A percentile compares a stretch with the other conserved stretches of the same genome.
Conservation (phyloP, 2,797 vertebrate genomes). For the Kryptopterus vitreolus region DNA sequence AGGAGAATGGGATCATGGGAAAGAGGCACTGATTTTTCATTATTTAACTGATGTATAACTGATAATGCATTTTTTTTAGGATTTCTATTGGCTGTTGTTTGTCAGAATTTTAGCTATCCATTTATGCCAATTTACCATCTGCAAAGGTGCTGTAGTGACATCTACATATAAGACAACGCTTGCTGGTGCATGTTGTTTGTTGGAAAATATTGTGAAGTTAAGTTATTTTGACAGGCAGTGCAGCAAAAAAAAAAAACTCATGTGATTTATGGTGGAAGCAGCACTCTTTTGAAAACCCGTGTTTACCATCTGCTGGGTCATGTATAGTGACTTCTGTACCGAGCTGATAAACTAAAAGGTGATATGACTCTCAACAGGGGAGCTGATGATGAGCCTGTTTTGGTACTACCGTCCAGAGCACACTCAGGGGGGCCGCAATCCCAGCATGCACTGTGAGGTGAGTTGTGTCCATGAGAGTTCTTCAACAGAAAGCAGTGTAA, state of each 20-base stretch:
- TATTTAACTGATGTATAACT: background rate
- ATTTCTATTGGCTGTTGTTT: background rate
- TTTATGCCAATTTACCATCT: background rate
- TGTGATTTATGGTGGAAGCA: constrained; percentile 3
- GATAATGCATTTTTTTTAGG: background rate
- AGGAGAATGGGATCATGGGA: constrained; percentile 7
- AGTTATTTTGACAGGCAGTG: background rate
- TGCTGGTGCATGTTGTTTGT: background rate
- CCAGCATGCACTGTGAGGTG: constrained; percentile 93
- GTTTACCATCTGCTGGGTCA: background rate
- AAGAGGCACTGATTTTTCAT: background rate
- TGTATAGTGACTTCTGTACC: constrained; percentile 11
- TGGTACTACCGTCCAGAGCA: constrained; percentile 99
- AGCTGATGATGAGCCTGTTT: constrained; percentile 99
- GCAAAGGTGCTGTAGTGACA: background rate
- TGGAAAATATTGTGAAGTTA: background rate
- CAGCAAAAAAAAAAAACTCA: background rate
- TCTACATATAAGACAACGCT: background rate
- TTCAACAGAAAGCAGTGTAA: constrained; percentile 44
- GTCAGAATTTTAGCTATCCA: background rate
- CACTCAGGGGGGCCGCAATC: constrained; percentile 93
- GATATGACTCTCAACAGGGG: constrained; percentile 73
- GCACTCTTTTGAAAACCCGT: background rate
- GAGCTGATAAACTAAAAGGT: constrained; percentile 29
- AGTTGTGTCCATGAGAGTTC: constrained; percentile 59